Base-by-base conservation (phyloP, 2,888 invertebrate genomes). In the Elaeidobius kamerunicus region DNA sequence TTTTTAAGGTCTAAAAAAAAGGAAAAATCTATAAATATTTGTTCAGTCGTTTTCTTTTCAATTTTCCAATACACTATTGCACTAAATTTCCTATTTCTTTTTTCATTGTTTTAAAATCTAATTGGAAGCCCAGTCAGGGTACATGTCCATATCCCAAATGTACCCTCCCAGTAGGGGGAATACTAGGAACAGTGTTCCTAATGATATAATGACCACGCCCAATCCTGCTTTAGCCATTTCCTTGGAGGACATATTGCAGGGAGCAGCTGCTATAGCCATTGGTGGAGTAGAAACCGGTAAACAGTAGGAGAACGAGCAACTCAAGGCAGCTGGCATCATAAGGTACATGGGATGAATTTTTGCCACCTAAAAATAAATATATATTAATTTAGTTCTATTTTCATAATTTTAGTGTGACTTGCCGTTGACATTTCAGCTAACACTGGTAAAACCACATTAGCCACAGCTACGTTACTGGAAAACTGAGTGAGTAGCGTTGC, bases 271-370 rank as follows among this genome's bases (percentile, higher is more conserved):
- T 54, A 97, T 90, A 2, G 96, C 95, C 73, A 96, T 96, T 12
- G 95, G 94, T 2, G 95, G 94, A 0, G 95, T 95, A 40, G 93
- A 94, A 11, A 95, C 94, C 0, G 94, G 95, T 72, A 96, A 79
- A 79, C 92, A 92, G 79, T 94, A 91, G 6, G 90, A 92, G 77
- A 92, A 92, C 46, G 93, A 93, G 69, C 92, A 91, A 2, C 91
- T 87, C 17, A 95, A 75, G 0, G 93, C 83, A 0, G 91, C 91
- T 1, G 95, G 93, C 63, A 94, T 77, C 85, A 94, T 92, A 69
- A 95, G 76, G 73, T 88, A 91, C 52, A 96, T 75, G 0, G 95
- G 95, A 75, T 95, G 91, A 49, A 91, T 78, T 62, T 78, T 71
- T 4, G 69, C 71, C 2, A 67, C 66, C 67, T 68, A 51, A 11